These are phyloP conservation scores for Pterobdella sp. DNA, from an alignment of 2,888 invertebrate genomes.

Conservation along the genomic window DNA sequence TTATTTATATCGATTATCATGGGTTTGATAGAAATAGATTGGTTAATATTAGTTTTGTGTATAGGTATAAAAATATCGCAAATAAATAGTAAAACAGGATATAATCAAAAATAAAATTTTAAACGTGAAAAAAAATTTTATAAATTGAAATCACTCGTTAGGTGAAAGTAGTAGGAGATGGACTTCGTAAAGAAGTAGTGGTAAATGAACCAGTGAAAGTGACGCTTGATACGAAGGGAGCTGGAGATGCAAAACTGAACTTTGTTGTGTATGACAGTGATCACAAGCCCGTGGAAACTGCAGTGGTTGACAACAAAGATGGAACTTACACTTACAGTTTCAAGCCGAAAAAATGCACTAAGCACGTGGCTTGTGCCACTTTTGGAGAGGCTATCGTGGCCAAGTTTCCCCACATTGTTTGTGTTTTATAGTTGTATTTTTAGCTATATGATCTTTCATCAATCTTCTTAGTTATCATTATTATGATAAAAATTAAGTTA, in stretches of 20 bases:
- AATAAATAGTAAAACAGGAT: too few relatives aligned
- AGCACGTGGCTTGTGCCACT: slow-evolving; percentile 68
- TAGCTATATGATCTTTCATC: too few relatives aligned
- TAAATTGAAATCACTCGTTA: slow-evolving; percentile 7
- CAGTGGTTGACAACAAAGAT: slow-evolving; percentile 48
- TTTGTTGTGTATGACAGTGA: slow-evolving; percentile 56
- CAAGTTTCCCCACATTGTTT: slow-evolving; percentile 69
- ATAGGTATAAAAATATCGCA: too few relatives aligned
- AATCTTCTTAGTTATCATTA: too few relatives aligned
- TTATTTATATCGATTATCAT: too few relatives aligned
- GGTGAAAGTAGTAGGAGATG: slow-evolving; percentile 44
- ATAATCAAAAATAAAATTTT: too few relatives aligned
- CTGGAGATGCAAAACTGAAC: slow-evolving; percentile 60
- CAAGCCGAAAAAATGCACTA: slow-evolving; percentile 62
- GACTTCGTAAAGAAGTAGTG: slow-evolving; percentile 47
- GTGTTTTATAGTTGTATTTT: slow-evolving; percentile 29
- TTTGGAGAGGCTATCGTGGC: slow-evolving; percentile 74
- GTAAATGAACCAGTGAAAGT: slow-evolving; percentile 64
- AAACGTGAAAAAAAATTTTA: too few relatives aligned
- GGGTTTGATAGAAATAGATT: neutral
- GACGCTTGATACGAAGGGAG: slow-evolving; percentile 66
- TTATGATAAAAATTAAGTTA: too few relatives aligned
- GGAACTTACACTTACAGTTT: slow-evolving; percentile 50
- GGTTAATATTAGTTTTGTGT: neutral
- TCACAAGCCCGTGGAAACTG: slow-evolving; percentile 48